Base-by-base conservation (phyloP, 2,113 vertebrate species). In the Ceyx cyanopectus region DNA sequence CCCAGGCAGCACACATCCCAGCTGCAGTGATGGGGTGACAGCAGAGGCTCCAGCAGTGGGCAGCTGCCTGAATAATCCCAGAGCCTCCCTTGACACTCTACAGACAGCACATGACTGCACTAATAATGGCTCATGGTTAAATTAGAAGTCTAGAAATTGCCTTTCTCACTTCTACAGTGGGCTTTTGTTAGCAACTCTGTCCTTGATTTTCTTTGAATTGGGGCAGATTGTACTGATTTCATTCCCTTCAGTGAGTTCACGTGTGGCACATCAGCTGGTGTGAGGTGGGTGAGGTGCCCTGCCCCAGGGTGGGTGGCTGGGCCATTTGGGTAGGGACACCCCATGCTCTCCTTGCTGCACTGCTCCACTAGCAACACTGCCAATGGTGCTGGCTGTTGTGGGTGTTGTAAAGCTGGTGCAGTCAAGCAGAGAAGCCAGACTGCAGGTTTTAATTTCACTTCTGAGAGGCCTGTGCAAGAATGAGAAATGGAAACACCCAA, bases 291-390 rank as follows among this genome's bases (percentile, higher is more conserved):
- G 4, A 80, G 37, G 43, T 34, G 20, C 8, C 21, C 32, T 54
- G 22, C 5, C 13, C 3, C 5, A 3, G 34, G n/a, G 15, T 8
- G 14, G 13, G 41, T 15, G 13, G 20, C 14, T 24, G 29, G 6
- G 48, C 11, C 7, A 1, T 32, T 10, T 3, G 37, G 51, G 40
- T 23, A 57, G 50, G 68, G 56, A 6, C 5, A 2, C 18, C 2
- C 46, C 4, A 30, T 1, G 3, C 7, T 27, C 4, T 26, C 50
- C 15, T 68, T 6, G 1, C 8, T 15, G 18, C 30, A 20, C 7
- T 1, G 6, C 22, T 62, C 21, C 2, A 0, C 21, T 15, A 0
- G 17, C 13, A 62, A 9, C 13, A 3, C 21, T 0, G 0, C 21
- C 2, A 1, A 4, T 4, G 3, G n/a, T 5, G 3, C 22, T 21